Conservation (phyloP, 2,797 vertebrate species). For the Aulostomus chinensis region DNA sequence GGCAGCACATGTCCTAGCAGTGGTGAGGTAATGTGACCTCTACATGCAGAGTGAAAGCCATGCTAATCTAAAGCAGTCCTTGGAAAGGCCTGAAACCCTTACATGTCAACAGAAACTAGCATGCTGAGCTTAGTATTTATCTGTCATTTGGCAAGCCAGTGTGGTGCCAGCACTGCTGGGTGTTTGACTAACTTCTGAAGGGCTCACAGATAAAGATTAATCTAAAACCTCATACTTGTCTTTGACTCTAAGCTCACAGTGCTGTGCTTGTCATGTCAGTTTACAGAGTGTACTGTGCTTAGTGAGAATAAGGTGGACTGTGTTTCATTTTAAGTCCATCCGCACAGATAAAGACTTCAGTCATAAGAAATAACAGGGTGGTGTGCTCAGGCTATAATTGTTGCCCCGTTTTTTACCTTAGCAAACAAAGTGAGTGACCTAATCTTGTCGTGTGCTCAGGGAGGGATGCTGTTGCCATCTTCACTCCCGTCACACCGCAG, state of each 20-base stretch:
- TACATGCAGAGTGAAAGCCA: conserved; percentile 49
- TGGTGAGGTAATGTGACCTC: conserved; percentile 65
- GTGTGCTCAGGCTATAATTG: conserved; percentile 55
- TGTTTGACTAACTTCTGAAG: conserved; percentile 64
- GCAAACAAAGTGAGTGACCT: conserved; percentile 69
- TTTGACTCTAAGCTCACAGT: conserved; percentile 26
- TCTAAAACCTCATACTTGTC: conserved; percentile 40
- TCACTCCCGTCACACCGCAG: conserved; percentile 57
- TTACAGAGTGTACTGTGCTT: conserved; percentile 23
- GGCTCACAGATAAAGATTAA: conserved; percentile 55
- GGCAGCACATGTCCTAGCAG: conserved; percentile 12
- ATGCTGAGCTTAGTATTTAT: conserved; percentile 66
- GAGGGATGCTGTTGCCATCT: conserved; percentile 64
- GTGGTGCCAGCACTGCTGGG: conserved; percentile 54
- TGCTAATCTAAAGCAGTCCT: conserved; percentile 69
- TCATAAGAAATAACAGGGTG: conserved; percentile 52
- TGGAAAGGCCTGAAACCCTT: conserved; percentile 58
- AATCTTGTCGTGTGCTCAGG: conserved; percentile 63
- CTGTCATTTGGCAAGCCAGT: conserved; percentile 62
- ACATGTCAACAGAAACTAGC: conserved; percentile 73
- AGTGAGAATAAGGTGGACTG: conserved; percentile 21
- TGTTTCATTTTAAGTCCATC: conserved; percentile 47
- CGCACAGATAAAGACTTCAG: conserved; percentile 38
- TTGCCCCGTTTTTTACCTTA: conserved; percentile 56
- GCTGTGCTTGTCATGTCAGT: conserved; percentile 43